Percentiles rank a stretch among this genome's conserved stretches.
Evolutionary conservation across 2,888 invertebrate genomes (phyloP).

Genomic region (Deladenus siricidicola): DNA sequence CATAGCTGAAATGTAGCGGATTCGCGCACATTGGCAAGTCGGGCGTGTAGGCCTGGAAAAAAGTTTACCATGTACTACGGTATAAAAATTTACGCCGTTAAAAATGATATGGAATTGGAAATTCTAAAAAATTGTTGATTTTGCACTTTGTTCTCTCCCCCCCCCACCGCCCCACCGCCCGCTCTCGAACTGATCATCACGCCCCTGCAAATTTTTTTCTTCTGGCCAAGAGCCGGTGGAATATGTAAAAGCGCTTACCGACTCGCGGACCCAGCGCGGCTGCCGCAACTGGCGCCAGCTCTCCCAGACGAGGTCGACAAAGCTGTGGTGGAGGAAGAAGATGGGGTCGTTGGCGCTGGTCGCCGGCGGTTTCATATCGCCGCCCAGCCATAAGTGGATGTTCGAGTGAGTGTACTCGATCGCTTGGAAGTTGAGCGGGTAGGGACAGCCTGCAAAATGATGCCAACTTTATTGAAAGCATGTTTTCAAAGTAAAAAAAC

Average conservation of each 20-base stretch:
- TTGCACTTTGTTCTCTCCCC: too few relatives aligned
- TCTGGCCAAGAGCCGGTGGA: too few relatives aligned
- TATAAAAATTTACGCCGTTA: too few relatives aligned
- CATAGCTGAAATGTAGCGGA: conserved; percentile 49
- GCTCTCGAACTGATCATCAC: too few relatives aligned
- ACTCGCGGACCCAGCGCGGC: conserved; percentile 45
- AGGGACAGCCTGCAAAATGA: conserved; percentile 52
- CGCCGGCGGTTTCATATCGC: conserved; percentile 37
- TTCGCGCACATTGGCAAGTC: conserved; percentile 48
- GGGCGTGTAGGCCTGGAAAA: conserved; percentile 41
- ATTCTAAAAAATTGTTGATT: too few relatives aligned
- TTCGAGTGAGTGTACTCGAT: conserved; percentile 51
- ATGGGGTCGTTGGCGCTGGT: conserved; percentile 50
- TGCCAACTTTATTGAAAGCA: not conserved
- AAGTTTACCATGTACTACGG: not conserved
- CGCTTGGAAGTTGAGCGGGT: conserved; percentile 49
- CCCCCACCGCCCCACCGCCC: too few relatives aligned
- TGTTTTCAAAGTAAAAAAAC: conserved; percentile 1
- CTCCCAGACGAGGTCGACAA: conserved; percentile 55
- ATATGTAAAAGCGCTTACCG: too few relatives aligned
- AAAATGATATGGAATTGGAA: too few relatives aligned
- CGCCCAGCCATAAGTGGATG: conserved; percentile 40
- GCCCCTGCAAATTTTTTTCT: too few relatives aligned
- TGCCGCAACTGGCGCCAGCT: conserved; percentile 50
- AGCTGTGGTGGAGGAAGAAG: conserved; percentile 54